A percentile compares a stretch with the other conserved stretches of the same genome.
phyloP scores from a whole-genome alignment of 2,888 invertebrate species.

The Lithodes maja region DNA sequence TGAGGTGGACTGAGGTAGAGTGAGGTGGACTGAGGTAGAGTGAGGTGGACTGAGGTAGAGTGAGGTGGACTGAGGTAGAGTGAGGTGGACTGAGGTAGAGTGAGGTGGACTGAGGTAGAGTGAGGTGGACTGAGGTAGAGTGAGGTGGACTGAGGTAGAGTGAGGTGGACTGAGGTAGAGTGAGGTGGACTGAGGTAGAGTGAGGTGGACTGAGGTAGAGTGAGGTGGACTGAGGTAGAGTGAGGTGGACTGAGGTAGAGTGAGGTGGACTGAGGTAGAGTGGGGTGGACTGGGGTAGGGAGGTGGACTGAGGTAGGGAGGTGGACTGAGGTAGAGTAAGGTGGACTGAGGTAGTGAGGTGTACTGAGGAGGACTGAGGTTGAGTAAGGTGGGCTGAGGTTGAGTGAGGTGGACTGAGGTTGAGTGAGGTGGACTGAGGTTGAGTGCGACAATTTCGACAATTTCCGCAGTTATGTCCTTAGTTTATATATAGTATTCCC shows the following conservation, averaged over 20 bases:
- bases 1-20: conserved; percentile 4
- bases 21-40: conserved; percentile 4
- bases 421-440: no score
- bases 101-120: not conserved
- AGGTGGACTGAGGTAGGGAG: not conserved
- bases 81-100: not conserved
- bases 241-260: conserved; percentile 4
- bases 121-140: not conserved
- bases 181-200: conserved; percentile 3
- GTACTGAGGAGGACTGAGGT: no score
- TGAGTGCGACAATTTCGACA: no score
- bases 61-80: not conserved
- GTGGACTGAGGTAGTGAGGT: not conserved
- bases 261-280: conserved; percentile 6
- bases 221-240: conserved; percentile 1
- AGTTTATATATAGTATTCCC: no score
- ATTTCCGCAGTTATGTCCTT: no score
- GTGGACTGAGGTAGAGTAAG: not conserved
- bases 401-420: no score
- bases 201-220: conserved; percentile 4
- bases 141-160: conserved; percentile 5
- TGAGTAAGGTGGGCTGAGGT: no score
- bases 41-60: conserved; percentile 5
- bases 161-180: not conserved
- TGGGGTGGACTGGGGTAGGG: not conserved